phyloP scores from a whole-genome alignment of 2,888 invertebrate species.

The Dichetophora obliterata region DNA sequence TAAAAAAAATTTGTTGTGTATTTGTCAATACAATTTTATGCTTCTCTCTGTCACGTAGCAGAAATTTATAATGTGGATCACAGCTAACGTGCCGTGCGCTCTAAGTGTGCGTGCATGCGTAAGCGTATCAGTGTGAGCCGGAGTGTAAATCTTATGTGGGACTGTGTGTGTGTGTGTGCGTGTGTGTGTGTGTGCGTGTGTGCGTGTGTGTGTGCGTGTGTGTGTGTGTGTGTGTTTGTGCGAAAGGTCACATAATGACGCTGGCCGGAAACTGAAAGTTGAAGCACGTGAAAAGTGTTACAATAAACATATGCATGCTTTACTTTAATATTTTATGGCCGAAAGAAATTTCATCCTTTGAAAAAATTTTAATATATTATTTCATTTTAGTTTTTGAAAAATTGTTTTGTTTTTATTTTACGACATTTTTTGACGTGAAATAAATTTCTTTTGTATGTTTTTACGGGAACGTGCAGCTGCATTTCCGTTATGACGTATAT shows the following conservation, averaged over 20 bases:
- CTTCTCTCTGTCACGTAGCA: conserved; percentile 19
- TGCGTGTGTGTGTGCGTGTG: not conserved
- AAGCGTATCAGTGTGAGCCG: not conserved
- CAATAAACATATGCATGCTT: not conserved
- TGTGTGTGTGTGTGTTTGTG: not conserved
- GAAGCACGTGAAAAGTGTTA: not conserved
- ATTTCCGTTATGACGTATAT: too few relatives aligned
- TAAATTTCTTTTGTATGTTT: too few relatives aligned
- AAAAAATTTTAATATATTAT: too few relatives aligned
- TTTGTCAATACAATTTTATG: conserved; percentile 13
- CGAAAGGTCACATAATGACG: not conserved
- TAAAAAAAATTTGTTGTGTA: too few relatives aligned
- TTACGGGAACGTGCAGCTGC: too few relatives aligned
- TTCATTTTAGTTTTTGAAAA: too few relatives aligned
- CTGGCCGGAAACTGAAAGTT: conserved; percentile 5
- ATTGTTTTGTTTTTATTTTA: too few relatives aligned
- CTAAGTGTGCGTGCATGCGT: conserved; percentile 1
- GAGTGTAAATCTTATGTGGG: not conserved
- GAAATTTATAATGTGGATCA: conserved; percentile 27
- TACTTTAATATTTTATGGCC: too few relatives aligned
- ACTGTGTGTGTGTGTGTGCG: not conserved
- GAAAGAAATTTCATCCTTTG: not conserved
- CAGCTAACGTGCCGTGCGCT: conserved; percentile 16
- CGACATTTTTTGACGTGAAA: too few relatives aligned
- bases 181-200: too few relatives aligned